These are phyloP conservation scores for Callyntrura guangdongensis DNA, from an alignment of 2,888 invertebrate species.

Conservation along the genomic window DNA sequence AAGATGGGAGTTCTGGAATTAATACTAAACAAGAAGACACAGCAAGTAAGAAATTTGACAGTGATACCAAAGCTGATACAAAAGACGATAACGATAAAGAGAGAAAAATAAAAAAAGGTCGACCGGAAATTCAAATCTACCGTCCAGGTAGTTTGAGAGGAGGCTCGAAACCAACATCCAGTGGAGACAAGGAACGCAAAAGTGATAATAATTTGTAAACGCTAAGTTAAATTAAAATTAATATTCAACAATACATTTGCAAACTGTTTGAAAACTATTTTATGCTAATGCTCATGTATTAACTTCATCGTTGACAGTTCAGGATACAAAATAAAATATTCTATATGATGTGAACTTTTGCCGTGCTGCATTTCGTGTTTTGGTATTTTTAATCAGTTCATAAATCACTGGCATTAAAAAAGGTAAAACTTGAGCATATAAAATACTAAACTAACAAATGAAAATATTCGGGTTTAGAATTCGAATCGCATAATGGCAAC, in stretches of 20 bases:
- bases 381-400: no score
- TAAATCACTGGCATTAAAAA: no score
- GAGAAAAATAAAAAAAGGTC: conserved; percentile 85
- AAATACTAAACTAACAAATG: no score
- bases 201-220: conserved; percentile 50
- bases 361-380: no score
- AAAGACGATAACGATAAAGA: conserved; percentile 57
- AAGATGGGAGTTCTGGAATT: background rate
- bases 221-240: background rate
- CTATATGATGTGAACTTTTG: no score
- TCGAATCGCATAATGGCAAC: no score
- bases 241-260: background rate
- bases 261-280: background rate
- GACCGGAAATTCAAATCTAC: conserved; percentile 95
- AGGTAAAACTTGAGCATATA: no score
- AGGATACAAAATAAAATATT: background rate
- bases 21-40: background rate
- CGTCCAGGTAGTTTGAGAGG: conserved; percentile 90
- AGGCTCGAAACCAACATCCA: conserved; percentile 33
- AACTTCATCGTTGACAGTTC: background rate
- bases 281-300: background rate
- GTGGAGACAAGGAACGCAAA: conserved; percentile 48
- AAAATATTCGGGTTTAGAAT: no score
- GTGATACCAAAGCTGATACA: conserved; percentile 3
- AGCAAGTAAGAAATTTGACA: background rate